phyloP scores from a whole-genome alignment of 1,140 invertebrate genomes.

The Akabosia matsudoensis region DNA sequence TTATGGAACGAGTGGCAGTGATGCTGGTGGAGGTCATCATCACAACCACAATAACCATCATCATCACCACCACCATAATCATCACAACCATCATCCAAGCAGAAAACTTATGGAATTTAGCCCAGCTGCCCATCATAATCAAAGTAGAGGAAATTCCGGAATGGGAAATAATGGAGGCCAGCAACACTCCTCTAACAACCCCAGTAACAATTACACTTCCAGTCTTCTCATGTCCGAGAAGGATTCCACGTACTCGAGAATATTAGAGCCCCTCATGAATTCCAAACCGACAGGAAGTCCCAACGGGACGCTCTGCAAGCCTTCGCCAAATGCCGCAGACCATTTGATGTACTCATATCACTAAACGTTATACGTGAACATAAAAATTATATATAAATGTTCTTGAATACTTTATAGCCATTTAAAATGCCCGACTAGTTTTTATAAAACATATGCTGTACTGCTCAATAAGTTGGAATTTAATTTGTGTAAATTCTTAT shows the following conservation, averaged over 20 bases:
- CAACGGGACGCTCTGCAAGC: conserved; percentile 30
- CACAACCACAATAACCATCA: not conserved
- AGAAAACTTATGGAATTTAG: conserved; percentile 36
- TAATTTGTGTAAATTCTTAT: no score
- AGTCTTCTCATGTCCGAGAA: conserved; percentile 41
- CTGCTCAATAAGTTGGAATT: no score
- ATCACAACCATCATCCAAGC: not conserved
- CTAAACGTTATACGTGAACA: conserved; percentile 16
- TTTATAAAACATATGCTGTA: no score
- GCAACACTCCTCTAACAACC: not conserved
- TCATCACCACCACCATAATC: not conserved
- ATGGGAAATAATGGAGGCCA: not conserved
- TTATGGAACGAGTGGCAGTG: not conserved
- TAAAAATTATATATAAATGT: not conserved
- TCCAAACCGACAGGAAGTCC: conserved; percentile 29
- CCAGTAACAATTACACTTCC: conserved; percentile 33
- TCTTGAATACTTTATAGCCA: not conserved
- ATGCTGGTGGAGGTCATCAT: not conserved
- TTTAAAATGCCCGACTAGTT: no score
- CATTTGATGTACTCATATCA: conserved; percentile 43
- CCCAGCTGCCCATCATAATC: not conserved
- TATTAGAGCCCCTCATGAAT: conserved; percentile 42
- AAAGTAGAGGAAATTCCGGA: not conserved
- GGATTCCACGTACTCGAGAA: conserved; percentile 44
- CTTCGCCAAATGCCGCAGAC: conserved; percentile 35